These are phyloP conservation scores for Tetranychus urticae DNA, from an alignment of 1,140 invertebrate genomes.

Conservation along the genomic window DNA sequence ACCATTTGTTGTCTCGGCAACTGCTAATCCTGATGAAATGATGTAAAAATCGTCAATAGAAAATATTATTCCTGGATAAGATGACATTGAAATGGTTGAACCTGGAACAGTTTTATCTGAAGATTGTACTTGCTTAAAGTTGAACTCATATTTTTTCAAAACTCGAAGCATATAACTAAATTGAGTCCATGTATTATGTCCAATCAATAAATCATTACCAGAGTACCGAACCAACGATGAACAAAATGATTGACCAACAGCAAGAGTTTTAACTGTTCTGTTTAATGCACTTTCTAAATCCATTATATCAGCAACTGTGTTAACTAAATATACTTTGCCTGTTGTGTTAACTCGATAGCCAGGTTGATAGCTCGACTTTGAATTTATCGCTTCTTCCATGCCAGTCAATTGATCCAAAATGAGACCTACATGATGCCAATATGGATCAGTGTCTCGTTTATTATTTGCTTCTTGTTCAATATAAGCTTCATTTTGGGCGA, in stretches of 20 bases:
- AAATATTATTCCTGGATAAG: conserved; percentile 18
- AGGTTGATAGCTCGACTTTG: background rate
- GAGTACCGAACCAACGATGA: conserved; percentile 35
- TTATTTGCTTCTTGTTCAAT: conserved; percentile 32
- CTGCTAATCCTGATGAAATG: conserved; percentile 17
- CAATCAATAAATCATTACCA: conserved; percentile 10
- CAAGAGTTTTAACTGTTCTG: conserved; percentile 4
- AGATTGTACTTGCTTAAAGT: conserved; percentile 14
- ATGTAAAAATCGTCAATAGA: conserved; percentile 23
- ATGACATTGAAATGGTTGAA: background rate
- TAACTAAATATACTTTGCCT: background rate
- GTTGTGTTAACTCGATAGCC: background rate
- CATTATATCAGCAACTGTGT: background rate
- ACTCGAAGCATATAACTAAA: conserved; percentile 20
- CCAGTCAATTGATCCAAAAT: conserved; percentile 26
- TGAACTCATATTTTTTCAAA: conserved; percentile 21
- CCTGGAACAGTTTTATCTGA: background rate
- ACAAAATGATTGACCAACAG: conserved; percentile 25
- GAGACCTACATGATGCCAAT: conserved; percentile 48
- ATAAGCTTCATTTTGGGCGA: conserved; percentile 37
- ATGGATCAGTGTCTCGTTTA: conserved; percentile 29
- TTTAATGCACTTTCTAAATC: conserved; percentile 4
- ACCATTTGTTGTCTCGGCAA: conserved; percentile 21
- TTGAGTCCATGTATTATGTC: conserved; percentile 18
- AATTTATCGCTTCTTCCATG: conserved; percentile 14